Base-by-base conservation (phyloP, 2,888 invertebrate genomes). In the Himalopsyche kuldschensis region DNA sequence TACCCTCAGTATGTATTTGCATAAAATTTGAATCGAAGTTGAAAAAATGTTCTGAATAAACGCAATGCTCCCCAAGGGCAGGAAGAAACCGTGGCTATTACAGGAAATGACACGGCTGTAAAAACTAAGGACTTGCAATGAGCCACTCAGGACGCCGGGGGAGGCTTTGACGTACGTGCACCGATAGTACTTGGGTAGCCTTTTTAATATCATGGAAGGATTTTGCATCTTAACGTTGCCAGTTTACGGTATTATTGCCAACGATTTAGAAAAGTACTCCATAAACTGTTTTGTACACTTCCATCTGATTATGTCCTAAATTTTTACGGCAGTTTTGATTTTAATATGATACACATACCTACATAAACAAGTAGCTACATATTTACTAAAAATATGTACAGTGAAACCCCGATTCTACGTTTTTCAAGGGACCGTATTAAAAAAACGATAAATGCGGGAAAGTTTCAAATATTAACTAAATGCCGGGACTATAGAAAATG, bases 31-130 rank as follows among this genome's bases (percentile, higher is more conserved):
- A 55, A 55, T 55, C 55, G 55, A 55, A 55, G 55, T 20, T 55
- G 6, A 55, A 20, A 48, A 48, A 48, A 20, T 55, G 20, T 55
- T 55, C 55, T 20, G 55, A 5, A 55, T 55, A 55, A 55, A 20
- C 55, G 3, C 55, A 55, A 10, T 35, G 17, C 24, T 48, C 78
- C 81, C 78, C 81, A 10, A n/a, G 79, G 79, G 80, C 79, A 31
- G 78, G 82, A 83, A 78, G 80, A 30, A 75, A 47, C 55, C 30
- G 46, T 35, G 41, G 81, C 85, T 82, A 84, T 85, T 84, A 83
- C 81, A 76, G 83, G 82, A 84, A 85, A 85, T 84, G 85, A 85
- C 85, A 78, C 81, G 85, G 84, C 75, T 84, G 83, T 85, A 84
- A 85, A 85, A 85, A 85, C 84, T 84, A 85, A 85, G 84, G 83